Percentiles rank a stretch among this genome's conserved stretches.
These are phyloP conservation scores for Hypotaenidia philippensis DNA, from an alignment of 2,797 vertebrate genomes.

Conservation along the genomic window DNA sequence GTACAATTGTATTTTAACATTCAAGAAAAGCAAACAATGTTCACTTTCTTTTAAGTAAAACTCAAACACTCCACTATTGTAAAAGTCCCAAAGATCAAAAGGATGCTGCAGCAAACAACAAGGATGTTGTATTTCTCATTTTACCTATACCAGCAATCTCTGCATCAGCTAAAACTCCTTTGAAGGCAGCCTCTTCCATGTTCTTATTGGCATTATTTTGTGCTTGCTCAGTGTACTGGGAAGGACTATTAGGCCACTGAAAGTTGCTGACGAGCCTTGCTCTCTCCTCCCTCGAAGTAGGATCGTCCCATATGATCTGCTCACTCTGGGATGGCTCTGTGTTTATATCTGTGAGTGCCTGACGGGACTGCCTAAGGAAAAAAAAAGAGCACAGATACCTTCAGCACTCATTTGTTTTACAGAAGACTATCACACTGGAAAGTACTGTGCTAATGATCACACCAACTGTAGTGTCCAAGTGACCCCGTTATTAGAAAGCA, in stretches of 20 bases:
- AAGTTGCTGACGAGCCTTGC: conserved; percentile 95
- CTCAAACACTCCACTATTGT: not conserved
- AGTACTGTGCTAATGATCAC: not conserved
- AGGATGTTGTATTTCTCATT: not conserved
- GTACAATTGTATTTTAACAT: not conserved
- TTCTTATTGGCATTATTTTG: conserved; percentile 56
- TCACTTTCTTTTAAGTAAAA: not conserved
- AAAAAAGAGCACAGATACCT: not conserved
- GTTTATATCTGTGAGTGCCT: conserved; percentile 86
- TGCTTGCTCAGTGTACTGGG: conserved; percentile 87
- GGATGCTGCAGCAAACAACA: not conserved
- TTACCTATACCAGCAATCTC: conserved; percentile 90
- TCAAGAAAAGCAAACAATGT: not conserved
- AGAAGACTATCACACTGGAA: not conserved
- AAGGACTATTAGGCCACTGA: conserved; percentile 94
- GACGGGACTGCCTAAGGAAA: conserved; percentile 86
- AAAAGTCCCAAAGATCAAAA: not conserved
- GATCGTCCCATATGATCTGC: conserved; percentile 98
- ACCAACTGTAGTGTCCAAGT: not conserved
- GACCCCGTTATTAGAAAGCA: not conserved
- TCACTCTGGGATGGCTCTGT: conserved; percentile 97
- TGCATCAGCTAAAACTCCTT: conserved; percentile 84
- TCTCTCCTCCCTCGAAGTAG: conserved; percentile 94
- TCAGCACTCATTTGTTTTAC: not conserved
- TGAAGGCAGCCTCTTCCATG: conserved; percentile 58